Base-by-base conservation (phyloP, 1,140 invertebrate genomes). In the Conus betulinus region DNA sequence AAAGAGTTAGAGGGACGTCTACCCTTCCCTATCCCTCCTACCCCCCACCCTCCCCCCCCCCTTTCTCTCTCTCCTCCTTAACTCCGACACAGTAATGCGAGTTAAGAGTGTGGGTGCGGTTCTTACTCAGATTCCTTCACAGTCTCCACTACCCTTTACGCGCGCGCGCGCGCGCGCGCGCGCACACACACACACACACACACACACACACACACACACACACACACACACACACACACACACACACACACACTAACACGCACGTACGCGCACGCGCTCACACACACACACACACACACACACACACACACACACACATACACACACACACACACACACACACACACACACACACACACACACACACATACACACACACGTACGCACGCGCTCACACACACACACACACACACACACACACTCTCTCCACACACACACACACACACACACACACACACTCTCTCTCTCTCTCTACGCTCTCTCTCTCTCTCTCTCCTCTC, bases 151-250 rank as follows among this genome's bases (percentile, higher is more conserved):
- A 60, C 57, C 8, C 57, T 60, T 6, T 57, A 13, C 6, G 55
- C 13, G 55, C 55, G 55, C 13, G 55, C 55, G 55, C 55, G 6
- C 6, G 55, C 55, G 55, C 67, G 20, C 67, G 7, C 67, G n/a
- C 67, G 1, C 67, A 74, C 67, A 74, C 67, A 74, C 67, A 74
- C 67, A 74, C 67, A 5, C 67, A 20, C 67, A 74, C 67, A 74
- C 67, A 74, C 67, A 74, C 67, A 74, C 67, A 74, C 67, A 74
- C 67, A 74, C 67, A 74, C 67, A 74, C 67, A 74, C 67, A 74
- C 67, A 74, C 67, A 74, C 67, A 74, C 67, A 20, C 67, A 74
- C 67, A 74, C 67, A 74, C 67, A 74, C 67, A 74, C 67, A 74
- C 17, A 23, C 67, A 7, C 67, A 74, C 67, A 74, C 67, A 74